Evolutionary conservation across 2,797 vertebrate species (phyloP).

Genomic region (Cichlasoma orientale): DNA sequence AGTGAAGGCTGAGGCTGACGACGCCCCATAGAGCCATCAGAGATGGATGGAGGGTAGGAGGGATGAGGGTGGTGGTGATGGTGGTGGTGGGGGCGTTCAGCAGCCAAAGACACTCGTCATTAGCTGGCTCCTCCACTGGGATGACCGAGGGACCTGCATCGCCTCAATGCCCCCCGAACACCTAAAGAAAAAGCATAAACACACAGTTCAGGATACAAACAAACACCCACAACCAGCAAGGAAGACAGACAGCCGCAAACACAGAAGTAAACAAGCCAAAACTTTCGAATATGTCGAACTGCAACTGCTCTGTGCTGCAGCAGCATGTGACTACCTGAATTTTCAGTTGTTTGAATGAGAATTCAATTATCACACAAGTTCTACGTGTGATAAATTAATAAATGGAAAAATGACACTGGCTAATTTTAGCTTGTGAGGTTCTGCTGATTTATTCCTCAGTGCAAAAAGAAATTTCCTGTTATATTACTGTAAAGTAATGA

Average conservation of each 20-base stretch:
- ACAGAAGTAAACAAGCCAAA: not conserved
- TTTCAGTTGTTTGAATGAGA: not conserved
- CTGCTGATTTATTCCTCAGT: not conserved
- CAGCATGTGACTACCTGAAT: not conserved
- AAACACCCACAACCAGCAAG: not conserved
- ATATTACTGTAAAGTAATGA: not conserved
- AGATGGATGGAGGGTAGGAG: constrained; percentile 73
- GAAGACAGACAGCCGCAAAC: not conserved
- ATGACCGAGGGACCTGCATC: constrained; percentile 89
- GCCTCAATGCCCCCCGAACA: constrained; percentile 87
- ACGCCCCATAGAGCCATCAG: constrained; percentile 99
- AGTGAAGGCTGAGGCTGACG: constrained; percentile 94
- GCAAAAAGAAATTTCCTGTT: not conserved
- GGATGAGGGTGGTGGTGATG: constrained; percentile 35
- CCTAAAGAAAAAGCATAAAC: constrained; percentile 68
- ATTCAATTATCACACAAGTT: too few species aligned
- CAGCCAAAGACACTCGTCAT: constrained; percentile 85
- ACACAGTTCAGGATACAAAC: not conserved
- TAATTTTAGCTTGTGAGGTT: not conserved
- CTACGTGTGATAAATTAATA: not conserved
- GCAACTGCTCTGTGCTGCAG: not conserved
- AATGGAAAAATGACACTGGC: not conserved
- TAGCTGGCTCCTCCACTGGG: constrained; percentile 91
- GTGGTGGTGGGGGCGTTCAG: constrained; percentile 72
- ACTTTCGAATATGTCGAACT: not conserved